Percentiles rank a stretch among this genome's conserved stretches.
Conservation (phyloP, 2,797 vertebrate species). For the Crocodylus rhombifer region DNA sequence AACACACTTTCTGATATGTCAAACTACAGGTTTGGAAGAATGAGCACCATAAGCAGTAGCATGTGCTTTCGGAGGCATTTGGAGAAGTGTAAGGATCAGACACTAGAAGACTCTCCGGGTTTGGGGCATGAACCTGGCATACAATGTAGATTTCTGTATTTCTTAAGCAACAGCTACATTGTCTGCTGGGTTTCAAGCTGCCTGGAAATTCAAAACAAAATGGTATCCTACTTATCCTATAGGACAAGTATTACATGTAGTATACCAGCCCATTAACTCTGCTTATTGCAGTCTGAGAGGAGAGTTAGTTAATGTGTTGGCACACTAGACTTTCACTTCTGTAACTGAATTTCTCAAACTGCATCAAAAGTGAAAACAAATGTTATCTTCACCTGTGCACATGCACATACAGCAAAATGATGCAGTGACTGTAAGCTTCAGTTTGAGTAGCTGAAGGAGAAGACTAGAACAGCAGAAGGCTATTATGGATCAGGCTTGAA, state of each 20-base stretch:
- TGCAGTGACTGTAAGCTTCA: background rate
- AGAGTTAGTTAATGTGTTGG: background rate
- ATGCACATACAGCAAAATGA: background rate
- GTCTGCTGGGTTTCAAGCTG: slow-evolving; percentile 99
- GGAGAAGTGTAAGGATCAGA: background rate
- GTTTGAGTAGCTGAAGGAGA: background rate
- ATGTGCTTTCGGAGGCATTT: background rate
- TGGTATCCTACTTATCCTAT: background rate
- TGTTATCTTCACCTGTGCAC: background rate
- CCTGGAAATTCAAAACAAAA: slow-evolving; percentile 80
- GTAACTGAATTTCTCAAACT: background rate
- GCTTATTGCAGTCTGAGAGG: background rate
- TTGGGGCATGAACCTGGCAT: slow-evolving; percentile 97
- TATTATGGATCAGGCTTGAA: background rate
- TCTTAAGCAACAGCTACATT: slow-evolving; percentile 99
- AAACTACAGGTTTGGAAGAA: background rate
- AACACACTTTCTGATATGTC: too few species aligned
- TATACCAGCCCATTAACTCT: background rate
- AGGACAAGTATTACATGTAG: background rate
- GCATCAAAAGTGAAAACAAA: background rate
- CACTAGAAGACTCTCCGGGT: slow-evolving; percentile 80
- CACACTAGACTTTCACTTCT: background rate
- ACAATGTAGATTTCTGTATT: slow-evolving; percentile 99
- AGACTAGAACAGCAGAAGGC: slow-evolving; percentile 34
- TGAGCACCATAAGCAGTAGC: background rate